These are phyloP conservation scores for Orchestes rusci DNA, from an alignment of 2,888 invertebrate species.

Conservation along the genomic window DNA sequence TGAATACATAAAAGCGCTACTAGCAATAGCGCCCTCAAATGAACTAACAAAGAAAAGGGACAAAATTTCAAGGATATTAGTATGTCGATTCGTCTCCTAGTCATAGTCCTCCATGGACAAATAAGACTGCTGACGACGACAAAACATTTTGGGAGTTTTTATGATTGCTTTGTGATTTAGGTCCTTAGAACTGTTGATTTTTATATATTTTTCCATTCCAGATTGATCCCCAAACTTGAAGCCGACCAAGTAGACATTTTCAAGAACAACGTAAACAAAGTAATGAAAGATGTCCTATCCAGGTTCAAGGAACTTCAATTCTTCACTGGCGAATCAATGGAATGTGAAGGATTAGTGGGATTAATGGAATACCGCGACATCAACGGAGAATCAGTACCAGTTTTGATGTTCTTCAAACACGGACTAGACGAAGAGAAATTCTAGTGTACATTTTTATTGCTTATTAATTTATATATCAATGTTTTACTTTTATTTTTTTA, in stretches of 20 bases:
- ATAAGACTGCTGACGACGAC: too few relatives aligned
- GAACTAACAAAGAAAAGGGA: too few relatives aligned
- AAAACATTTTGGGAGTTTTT: too few relatives aligned
- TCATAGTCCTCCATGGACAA: too few relatives aligned
- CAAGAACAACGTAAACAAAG: slow-evolving; percentile 88
- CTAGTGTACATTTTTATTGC: slow-evolving; percentile 47
- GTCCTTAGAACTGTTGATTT: slow-evolving; percentile 1
- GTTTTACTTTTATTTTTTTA: slow-evolving; percentile 15
- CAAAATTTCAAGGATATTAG: too few relatives aligned
- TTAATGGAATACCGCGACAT: slow-evolving; percentile 90
- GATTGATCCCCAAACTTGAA: slow-evolving; percentile 74
- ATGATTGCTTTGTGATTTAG: not conserved
- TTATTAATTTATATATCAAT: slow-evolving; percentile 20
- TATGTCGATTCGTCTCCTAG: too few relatives aligned
- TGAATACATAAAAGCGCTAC: too few relatives aligned
- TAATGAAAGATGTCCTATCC: slow-evolving; percentile 83
- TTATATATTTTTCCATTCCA: slow-evolving; percentile 34
- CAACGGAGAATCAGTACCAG: slow-evolving; percentile 72
- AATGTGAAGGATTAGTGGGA: slow-evolving; percentile 89
- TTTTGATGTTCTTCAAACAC: slow-evolving; percentile 94
- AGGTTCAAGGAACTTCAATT: slow-evolving; percentile 91
- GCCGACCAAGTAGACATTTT: slow-evolving; percentile 84
- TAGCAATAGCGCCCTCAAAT: too few relatives aligned
- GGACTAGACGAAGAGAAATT: slow-evolving; percentile 94
- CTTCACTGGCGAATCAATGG: slow-evolving; percentile 89